Percentiles rank a stretch among this genome's conserved stretches.
Conservation (phyloP, 53 echinoderm and acorn worm genomes). For the Zoroaster sp. region DNA sequence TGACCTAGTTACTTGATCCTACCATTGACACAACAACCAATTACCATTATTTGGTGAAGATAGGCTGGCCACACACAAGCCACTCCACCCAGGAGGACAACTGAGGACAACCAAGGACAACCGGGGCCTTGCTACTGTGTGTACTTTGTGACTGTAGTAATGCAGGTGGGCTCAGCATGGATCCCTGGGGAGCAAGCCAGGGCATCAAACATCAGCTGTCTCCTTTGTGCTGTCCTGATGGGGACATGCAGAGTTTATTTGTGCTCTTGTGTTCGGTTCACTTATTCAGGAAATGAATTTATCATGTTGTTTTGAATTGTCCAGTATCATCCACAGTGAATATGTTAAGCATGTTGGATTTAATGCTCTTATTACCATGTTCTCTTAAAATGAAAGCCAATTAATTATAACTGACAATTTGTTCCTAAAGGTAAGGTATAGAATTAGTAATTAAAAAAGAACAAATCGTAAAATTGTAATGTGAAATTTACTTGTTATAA, state of each 20-base stretch:
- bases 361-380: too few relatives aligned
- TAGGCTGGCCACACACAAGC: slow-evolving; percentile 24
- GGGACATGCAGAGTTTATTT: background rate
- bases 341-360: too few relatives aligned
- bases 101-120: too few relatives aligned
- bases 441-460: too few relatives aligned
- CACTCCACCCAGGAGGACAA: background rate
- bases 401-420: too few relatives aligned
- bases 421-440: too few relatives aligned
- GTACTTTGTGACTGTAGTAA: background rate
- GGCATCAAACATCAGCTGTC: background rate
- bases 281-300: background rate
- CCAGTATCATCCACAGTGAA: too few relatives aligned
- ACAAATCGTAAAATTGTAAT: too few relatives aligned
- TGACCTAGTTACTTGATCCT: slow-evolving; percentile 41
- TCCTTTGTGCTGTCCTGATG: background rate
- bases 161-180: background rate
- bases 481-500: too few relatives aligned
- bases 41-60: slow-evolving; percentile 28
- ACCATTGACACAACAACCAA: slow-evolving; percentile 27
- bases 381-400: too few relatives aligned
- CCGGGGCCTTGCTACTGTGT: background rate
- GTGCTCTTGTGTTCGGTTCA: background rate
- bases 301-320: background rate
- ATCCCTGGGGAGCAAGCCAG: background rate